Evolutionary conservation across 1,140 invertebrate species (phyloP).

Genomic region (Prorops nasuta): DNA sequence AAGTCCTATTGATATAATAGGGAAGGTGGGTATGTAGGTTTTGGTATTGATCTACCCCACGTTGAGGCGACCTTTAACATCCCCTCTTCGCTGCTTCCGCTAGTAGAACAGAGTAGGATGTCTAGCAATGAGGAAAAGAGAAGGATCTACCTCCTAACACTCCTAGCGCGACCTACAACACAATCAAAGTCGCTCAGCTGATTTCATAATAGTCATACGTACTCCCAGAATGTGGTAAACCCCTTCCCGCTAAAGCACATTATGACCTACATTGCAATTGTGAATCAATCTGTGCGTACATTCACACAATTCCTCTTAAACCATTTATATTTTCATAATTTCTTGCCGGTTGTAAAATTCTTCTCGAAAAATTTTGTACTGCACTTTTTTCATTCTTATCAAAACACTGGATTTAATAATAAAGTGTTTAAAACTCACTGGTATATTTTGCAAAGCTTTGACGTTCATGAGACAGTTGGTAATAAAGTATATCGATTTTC

Average conservation of each 20-base stretch:
- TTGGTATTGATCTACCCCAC: constrained; percentile 31
- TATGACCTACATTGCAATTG: constrained; percentile 25
- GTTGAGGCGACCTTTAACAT: constrained; percentile 30
- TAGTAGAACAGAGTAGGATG: not conserved
- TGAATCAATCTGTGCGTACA: too few relatives aligned
- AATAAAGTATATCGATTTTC: too few relatives aligned
- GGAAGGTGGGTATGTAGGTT: constrained; percentile 31
- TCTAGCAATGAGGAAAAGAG: not conserved
- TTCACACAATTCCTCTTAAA: too few relatives aligned
- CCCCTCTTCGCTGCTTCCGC: constrained; percentile 7
- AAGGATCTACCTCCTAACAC: constrained; percentile 1
- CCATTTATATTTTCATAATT: too few relatives aligned
- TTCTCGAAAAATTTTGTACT: too few relatives aligned
- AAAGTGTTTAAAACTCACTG: too few relatives aligned
- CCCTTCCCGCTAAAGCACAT: constrained; percentile 24
- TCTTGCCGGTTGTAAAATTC: too few relatives aligned
- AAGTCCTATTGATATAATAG: constrained; percentile 29
- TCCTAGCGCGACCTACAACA: constrained; percentile 32
- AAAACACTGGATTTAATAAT: too few relatives aligned
- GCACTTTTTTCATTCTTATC: too few relatives aligned
- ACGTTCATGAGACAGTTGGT: too few relatives aligned
- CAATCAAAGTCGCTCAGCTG: constrained; percentile 27
- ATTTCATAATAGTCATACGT: constrained; percentile 28
- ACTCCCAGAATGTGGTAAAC: constrained; percentile 24
- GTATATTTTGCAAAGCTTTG: too few relatives aligned